Percentiles rank a stretch among this genome's conserved stretches.
These are phyloP conservation scores for Chelon auratus DNA, from an alignment of 2,797 vertebrate species.

Conservation along the genomic window DNA sequence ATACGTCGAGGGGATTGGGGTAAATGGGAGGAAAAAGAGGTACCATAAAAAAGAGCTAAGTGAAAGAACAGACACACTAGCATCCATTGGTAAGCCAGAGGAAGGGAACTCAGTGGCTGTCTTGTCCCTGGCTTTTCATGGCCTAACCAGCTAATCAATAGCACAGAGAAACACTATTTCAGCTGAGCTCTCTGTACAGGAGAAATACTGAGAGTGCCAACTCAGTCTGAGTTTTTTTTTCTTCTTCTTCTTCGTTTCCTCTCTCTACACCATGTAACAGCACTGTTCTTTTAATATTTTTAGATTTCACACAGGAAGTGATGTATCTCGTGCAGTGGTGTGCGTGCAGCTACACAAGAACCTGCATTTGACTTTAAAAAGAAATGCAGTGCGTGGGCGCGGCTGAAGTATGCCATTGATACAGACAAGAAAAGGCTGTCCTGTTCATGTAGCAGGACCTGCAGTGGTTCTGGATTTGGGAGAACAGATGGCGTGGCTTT, in stretches of 20 bases:
- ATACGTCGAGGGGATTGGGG: slow-evolving; percentile 38
- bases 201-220: slow-evolving; percentile 58
- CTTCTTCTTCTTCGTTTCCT: not conserved
- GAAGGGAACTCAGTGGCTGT: slow-evolving; percentile 66
- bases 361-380: slow-evolving; percentile 20
- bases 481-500: slow-evolving; percentile 7
- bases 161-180: slow-evolving; percentile 75
- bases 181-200: slow-evolving; percentile 56
- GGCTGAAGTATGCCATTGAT: slow-evolving; percentile 52
- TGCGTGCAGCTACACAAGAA: slow-evolving; percentile 34
- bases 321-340: slow-evolving; percentile 30
- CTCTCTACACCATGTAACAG: slow-evolving; percentile 21
- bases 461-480: slow-evolving; percentile 9
- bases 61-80: slow-evolving; percentile 37
- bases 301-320: slow-evolving; percentile 42
- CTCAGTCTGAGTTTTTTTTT: slow-evolving; percentile 30
- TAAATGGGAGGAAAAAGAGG: slow-evolving; percentile 27
- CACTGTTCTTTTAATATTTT: slow-evolving; percentile 44
- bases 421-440: slow-evolving; percentile 17
- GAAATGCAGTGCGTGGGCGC: slow-evolving; percentile 40
- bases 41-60: slow-evolving; percentile 29
- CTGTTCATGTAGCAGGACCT: slow-evolving; percentile 22
- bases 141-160: slow-evolving; percentile 83
- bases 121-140: slow-evolving; percentile 72
- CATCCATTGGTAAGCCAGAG: slow-evolving; percentile 50